These are phyloP conservation scores for Paradisaea rubra DNA, from an alignment of 2,113 vertebrate species.

Conservation along the genomic window DNA sequence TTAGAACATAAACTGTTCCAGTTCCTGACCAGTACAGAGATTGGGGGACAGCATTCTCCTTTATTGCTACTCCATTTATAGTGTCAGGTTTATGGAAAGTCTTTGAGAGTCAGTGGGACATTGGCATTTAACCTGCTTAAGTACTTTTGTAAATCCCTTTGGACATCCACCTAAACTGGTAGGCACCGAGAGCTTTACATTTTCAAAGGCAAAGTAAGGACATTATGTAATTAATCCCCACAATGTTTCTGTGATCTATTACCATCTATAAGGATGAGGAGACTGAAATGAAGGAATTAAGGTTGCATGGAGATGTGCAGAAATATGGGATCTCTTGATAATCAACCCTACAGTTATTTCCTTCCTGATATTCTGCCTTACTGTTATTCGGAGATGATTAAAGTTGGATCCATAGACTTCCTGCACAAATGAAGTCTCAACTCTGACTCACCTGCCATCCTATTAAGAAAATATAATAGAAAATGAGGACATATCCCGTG, in stretches of 20 bases:
- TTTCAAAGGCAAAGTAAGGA: constrained; percentile 33
- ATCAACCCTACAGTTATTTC: not conserved
- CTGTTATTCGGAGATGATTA: constrained; percentile 11
- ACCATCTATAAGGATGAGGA: not conserved
- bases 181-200: constrained; percentile 1
- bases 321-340: not conserved
- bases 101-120: not conserved
- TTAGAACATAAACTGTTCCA: not conserved
- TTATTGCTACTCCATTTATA: not conserved
- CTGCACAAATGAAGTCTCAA: constrained; percentile 25
- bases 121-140: constrained; percentile 47
- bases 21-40: not conserved
- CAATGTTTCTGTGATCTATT: not conserved
- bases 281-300: not conserved
- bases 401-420: constrained; percentile 19
- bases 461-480: constrained; percentile 40
- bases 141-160: constrained; percentile 46
- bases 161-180: constrained; percentile 9
- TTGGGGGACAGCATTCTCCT: not conserved
- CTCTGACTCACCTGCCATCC: constrained; percentile 36
- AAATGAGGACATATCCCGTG: constrained; percentile 2
- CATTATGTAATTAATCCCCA: not conserved
- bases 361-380: constrained; percentile 3
- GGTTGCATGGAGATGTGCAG: not conserved
- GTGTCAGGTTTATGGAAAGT: not conserved